Evolutionary conservation across 2,797 vertebrate species (phyloP).

Genomic region (Mus spretus): DNA sequence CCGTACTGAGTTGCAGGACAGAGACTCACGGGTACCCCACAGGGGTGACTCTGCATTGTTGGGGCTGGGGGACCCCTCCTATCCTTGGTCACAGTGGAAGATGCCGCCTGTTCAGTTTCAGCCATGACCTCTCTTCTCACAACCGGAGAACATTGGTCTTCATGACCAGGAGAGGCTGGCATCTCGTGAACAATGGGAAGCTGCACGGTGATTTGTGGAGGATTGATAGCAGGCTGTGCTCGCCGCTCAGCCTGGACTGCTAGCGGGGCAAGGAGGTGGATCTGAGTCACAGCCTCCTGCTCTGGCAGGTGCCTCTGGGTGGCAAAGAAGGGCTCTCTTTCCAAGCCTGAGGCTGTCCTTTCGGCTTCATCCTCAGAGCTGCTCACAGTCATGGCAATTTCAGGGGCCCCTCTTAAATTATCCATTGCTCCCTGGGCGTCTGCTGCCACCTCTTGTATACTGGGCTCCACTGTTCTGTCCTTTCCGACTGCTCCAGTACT

Average conservation of each 20-base stretch:
- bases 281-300: slow-evolving; percentile 63
- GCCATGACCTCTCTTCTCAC: not conserved
- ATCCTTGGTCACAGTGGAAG: accelerated
- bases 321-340: slow-evolving; percentile 70
- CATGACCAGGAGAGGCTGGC: not conserved
- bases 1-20: accelerated
- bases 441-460: not conserved
- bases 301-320: slow-evolving; percentile 74
- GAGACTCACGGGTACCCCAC: not conserved
- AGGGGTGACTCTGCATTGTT: not conserved
- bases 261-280: slow-evolving; percentile 18
- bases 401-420: slow-evolving; percentile 54
- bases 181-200: slow-evolving; percentile 63
- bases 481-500: not conserved
- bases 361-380: slow-evolving; percentile 84
- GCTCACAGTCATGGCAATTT: slow-evolving; percentile 74
- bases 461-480: not conserved
- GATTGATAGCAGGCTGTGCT: slow-evolving; percentile 36
- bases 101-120: not conserved
- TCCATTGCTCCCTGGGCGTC: not conserved
- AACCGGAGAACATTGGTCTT: not conserved
- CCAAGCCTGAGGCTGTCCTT: not conserved
- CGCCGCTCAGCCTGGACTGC: slow-evolving; percentile 48
- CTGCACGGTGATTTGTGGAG: slow-evolving; percentile 47
- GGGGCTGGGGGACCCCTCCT: not conserved